These are phyloP conservation scores for Drosophila santomea DNA, from an alignment of 1,140 invertebrate species.

Conservation along the genomic window DNA sequence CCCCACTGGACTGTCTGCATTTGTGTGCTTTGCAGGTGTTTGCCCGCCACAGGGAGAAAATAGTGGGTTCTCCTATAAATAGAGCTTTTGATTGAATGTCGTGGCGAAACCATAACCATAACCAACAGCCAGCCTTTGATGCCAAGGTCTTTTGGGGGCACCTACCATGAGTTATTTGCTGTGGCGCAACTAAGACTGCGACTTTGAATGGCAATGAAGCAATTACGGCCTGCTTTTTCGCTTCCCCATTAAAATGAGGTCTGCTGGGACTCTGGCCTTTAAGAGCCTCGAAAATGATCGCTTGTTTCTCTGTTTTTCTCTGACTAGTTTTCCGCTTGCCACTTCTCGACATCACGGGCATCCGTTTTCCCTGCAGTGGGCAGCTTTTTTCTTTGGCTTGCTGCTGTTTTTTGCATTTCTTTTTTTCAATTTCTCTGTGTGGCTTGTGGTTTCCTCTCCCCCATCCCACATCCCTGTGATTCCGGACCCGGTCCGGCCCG, in stretches of 20 bases:
- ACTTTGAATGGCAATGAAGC: too few relatives aligned
- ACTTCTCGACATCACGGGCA: conserved; percentile 2
- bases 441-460: conserved; percentile 70
- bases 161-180: too few relatives aligned
- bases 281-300: background rate
- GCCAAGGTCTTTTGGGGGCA: too few relatives aligned
- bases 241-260: too few relatives aligned
- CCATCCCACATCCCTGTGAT: background rate
- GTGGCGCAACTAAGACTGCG: too few relatives aligned
- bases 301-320: conserved; percentile 9
- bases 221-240: too few relatives aligned
- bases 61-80: background rate
- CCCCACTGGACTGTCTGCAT: background rate
- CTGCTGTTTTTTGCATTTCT: conserved; percentile 17
- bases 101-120: too few relatives aligned
- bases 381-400: background rate
- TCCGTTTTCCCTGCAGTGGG: conserved; percentile 4
- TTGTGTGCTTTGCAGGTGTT: conserved; percentile 12
- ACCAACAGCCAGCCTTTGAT: too few relatives aligned
- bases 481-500: conserved; percentile 19
- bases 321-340: conserved; percentile 8
- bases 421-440: conserved; percentile 58
- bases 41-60: conserved; percentile 14
- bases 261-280: too few relatives aligned
- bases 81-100: background rate